Evolutionary conservation across 2,113 vertebrate genomes (phyloP).

Genomic region (Acrocephalus arundinaceus): DNA sequence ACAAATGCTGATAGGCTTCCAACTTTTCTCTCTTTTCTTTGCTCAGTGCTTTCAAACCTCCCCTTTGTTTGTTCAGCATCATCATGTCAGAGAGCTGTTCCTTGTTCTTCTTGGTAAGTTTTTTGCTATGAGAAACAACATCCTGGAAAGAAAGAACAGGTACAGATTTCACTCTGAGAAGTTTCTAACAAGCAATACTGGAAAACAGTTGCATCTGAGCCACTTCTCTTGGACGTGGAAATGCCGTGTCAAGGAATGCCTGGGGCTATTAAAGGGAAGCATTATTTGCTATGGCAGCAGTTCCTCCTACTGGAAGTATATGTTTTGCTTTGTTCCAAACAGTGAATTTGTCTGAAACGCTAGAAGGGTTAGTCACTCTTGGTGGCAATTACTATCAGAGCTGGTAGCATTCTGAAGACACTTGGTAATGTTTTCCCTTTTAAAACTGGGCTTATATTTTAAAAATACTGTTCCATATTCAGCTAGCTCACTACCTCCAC

Average conservation of each 20-base stretch:
- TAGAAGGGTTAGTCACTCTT: not conserved
- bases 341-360: not conserved
- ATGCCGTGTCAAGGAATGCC: not conserved
- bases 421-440: not conserved
- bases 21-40: slow-evolving; percentile 95
- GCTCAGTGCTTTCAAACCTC: slow-evolving; percentile 95
- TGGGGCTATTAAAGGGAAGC: not conserved
- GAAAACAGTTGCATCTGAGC: not conserved
- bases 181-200: not conserved
- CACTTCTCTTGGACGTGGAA: fast-evolving
- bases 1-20: slow-evolving; percentile 95
- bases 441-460: not conserved
- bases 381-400: not conserved
- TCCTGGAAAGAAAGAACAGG: slow-evolving; percentile 76
- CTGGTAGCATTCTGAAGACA: not conserved
- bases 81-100: slow-evolving; percentile 94
- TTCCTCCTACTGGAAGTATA: not conserved
- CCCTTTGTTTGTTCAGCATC: slow-evolving; percentile 96
- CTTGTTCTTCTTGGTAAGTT: slow-evolving; percentile 97
- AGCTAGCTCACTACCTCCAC: not conserved
- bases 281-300: not conserved
- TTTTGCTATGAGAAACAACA: slow-evolving; percentile 98
- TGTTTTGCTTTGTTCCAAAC: not conserved
- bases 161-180: not conserved
- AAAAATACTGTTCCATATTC: not conserved